Evolutionary conservation across 2,797 vertebrate species (phyloP).

Genomic region (Scomberomorus guttatus): DNA sequence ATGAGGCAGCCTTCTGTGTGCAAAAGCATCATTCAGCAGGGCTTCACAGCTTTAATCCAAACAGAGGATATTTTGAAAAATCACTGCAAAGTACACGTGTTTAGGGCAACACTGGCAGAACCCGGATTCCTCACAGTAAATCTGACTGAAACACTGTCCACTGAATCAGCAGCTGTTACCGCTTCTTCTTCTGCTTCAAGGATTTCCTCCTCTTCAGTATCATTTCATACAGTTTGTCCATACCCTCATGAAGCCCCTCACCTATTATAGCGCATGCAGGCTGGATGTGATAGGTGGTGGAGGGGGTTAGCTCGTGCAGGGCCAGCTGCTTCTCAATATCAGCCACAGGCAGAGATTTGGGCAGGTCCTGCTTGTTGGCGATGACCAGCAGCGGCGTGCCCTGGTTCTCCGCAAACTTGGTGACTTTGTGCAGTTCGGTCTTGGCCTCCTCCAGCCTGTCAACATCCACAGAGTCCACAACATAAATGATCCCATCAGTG

Average conservation of each 20-base stretch:
- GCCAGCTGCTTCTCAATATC: conserved; percentile 97
- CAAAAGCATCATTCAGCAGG: conserved; percentile 50
- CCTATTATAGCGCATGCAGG: conserved; percentile 98
- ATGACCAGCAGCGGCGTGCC: conserved; percentile 97
- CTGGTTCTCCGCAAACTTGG: conserved; percentile 97
- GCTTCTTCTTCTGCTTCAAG: conserved; percentile 96
- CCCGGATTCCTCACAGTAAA: conserved; percentile 19
- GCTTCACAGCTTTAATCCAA: conserved; percentile 65
- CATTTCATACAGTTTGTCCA: conserved; percentile 99
- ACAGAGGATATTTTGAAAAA: conserved; percentile 38
- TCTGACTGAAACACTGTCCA: neutral
- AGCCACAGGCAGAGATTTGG: conserved; percentile 91
- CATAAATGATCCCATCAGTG: conserved; percentile 97
- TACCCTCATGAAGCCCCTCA: conserved; percentile 96
- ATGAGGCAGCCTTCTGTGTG: conserved; percentile 23
- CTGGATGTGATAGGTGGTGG: conserved; percentile 95
- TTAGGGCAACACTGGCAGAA: conserved; percentile 49
- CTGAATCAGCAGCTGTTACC: conserved; percentile 41
- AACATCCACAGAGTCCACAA: conserved; percentile 98
- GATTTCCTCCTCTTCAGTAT: conserved; percentile 94
- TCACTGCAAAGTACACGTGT: conserved; percentile 68
- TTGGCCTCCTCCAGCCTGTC: conserved; percentile 96
- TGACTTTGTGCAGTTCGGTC: conserved; percentile 97
- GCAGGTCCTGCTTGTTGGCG: conserved; percentile 98
- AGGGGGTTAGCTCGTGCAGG: conserved; percentile 92